Conservation (phyloP, 1,140 invertebrate genomes). For the Drosophila sturtevanti region DNA sequence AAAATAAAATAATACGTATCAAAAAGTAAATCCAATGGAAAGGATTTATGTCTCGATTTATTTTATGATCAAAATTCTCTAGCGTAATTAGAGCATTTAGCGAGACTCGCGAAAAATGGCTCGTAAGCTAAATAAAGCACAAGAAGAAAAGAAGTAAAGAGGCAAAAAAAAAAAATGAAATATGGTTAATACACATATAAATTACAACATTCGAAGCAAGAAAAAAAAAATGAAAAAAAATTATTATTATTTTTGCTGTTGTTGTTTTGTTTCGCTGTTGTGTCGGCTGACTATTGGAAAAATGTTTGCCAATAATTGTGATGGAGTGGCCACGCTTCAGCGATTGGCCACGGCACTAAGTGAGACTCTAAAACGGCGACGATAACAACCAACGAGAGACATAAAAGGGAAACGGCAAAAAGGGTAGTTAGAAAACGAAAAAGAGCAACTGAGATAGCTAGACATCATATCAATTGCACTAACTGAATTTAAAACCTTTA, state of each 20-base stretch:
- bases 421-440: slow-evolving; percentile 8
- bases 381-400: neutral
- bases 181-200: slow-evolving; percentile 53
- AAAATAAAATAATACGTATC: neutral
- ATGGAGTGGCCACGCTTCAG: slow-evolving; percentile 71
- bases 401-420: slow-evolving; percentile 1
- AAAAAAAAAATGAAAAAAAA: slow-evolving; percentile 27
- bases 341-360: slow-evolving; percentile 55
- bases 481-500: neutral
- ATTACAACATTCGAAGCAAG: slow-evolving; percentile 51
- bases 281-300: slow-evolving; percentile 51
- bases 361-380: slow-evolving; percentile 22
- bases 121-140: slow-evolving; percentile 15
- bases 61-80: slow-evolving; percentile 49
- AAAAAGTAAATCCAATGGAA: slow-evolving; percentile 19
- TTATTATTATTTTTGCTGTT: slow-evolving; percentile 15
- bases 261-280: slow-evolving; percentile 20
- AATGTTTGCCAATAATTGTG: slow-evolving; percentile 70
- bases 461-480: neutral
- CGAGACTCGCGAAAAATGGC: slow-evolving; percentile 45
- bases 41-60: slow-evolving; percentile 25
- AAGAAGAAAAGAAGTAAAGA: neutral
- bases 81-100: slow-evolving; percentile 71
- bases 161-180: slow-evolving; percentile 17
- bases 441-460: slow-evolving; percentile 4